Base-by-base conservation (phyloP, 2,113 vertebrate species). In the Seriola aureovittata region DNA sequence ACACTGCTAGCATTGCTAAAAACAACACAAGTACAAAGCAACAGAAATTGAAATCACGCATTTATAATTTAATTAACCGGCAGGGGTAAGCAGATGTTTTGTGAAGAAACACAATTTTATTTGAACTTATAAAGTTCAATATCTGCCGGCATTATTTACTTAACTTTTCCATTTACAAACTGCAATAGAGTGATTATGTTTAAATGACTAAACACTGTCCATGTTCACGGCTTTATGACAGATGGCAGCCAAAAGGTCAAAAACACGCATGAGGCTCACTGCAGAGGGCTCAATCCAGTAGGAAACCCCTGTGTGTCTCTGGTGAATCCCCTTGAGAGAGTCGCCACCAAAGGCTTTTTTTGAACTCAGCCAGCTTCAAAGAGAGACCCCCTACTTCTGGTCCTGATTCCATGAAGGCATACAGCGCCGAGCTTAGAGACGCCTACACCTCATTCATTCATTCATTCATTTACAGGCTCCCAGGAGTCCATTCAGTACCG, bases 311-410 rank as follows among this genome's bases (percentile, higher is more conserved):
- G 78, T 66, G 88, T 66, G 75, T 76, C 82, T 86, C 36, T 52
- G 81, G 82, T 75, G 78, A 82, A 87, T 57, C 77, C 78, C 80
- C 74, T 78, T 52, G 67, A 80, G 90, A 91, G 89, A 81, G 80
- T 84, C 50, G 79, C 69, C 90, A 88, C 90, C 85, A 87, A 91
- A 91, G 84, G 85, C 70, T 84, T 71, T 74, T 80, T 89, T 95
- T 96, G 94, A 96, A 92, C 92, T 81, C 91, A 74, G 89, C 87
- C 79, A 71, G 93, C 85, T 85, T 93, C 90, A 95, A 94, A 96
- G 94, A 73, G 67, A 55, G 48, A 54, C 81, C 88, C 82, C 66
- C 78, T 79, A 63, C 79, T 10, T 68, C 23, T 72, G 70, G 66
- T 80, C 54, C 84, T 62, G 81, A 72, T 84, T 77, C 84, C 83